Percentiles rank a stretch among this genome's conserved stretches.
Conservation (phyloP, 2,797 vertebrate genomes). For the Tapera naevia region DNA sequence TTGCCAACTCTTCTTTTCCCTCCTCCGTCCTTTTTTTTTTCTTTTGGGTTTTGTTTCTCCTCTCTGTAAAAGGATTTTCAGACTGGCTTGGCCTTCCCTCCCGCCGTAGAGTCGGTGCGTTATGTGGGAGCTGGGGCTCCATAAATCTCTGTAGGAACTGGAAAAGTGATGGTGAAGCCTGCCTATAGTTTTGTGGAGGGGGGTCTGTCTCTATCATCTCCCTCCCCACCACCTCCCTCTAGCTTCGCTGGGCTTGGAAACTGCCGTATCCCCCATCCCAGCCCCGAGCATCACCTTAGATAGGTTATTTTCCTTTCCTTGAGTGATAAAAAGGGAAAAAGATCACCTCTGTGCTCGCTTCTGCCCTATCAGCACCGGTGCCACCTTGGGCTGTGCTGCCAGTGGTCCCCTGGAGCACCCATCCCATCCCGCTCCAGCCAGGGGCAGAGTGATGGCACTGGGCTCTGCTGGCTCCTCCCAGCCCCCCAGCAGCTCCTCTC, state of each 20-base stretch:
- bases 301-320: neutral
- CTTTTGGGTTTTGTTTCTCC: slow-evolving; percentile 27
- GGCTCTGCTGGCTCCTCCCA: neutral
- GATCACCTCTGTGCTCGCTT: slow-evolving; percentile 16
- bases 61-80: slow-evolving; percentile 50
- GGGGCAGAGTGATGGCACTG: neutral
- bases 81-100: slow-evolving; percentile 32
- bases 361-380: slow-evolving; percentile 23
- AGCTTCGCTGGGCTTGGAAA: neutral
- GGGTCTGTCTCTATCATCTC: neutral
- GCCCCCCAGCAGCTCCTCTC: neutral
- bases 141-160: slow-evolving; percentile 62
- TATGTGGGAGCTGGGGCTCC: neutral
- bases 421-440: neutral
- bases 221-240: no score
- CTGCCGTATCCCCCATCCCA: neutral
- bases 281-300: neutral
- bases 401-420: neutral
- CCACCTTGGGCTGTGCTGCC: slow-evolving; percentile 20
- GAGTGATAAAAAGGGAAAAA: slow-evolving; percentile 26
- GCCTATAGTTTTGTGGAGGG: slow-evolving; percentile 7
- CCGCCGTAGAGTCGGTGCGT: neutral
- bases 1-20: slow-evolving; percentile 38
- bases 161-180: slow-evolving; percentile 62
- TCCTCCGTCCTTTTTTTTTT: neutral